Conservation (phyloP, 2,888 invertebrate species). For the Tenthredo amoena region DNA sequence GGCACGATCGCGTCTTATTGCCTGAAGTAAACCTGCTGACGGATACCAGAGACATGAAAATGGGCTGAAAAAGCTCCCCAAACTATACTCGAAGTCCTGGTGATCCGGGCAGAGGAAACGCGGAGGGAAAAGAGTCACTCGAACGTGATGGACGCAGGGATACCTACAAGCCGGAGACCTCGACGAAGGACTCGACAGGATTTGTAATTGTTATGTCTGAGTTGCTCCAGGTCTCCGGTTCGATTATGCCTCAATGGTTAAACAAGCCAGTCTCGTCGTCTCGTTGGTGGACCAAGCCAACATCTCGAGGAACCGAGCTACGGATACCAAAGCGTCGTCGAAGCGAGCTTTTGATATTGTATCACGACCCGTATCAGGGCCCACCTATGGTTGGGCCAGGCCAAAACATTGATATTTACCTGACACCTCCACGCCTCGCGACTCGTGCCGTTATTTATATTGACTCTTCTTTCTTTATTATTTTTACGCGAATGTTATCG, state of each 20-base stretch:
- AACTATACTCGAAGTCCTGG: background rate
- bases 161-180: background rate
- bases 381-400: constrained; percentile 20
- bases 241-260: constrained; percentile 65
- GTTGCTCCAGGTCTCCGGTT: constrained; percentile 68
- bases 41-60: background rate
- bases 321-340: constrained; percentile 33
- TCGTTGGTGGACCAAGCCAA: background rate
- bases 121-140: background rate
- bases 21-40: background rate
- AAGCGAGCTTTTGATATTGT: constrained; percentile 42
- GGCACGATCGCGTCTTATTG: constrained; percentile 22
- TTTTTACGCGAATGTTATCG: constrained; percentile 28
- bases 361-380: constrained; percentile 27
- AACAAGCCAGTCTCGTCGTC: constrained; percentile 57
- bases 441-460: constrained; percentile 42
- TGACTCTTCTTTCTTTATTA: background rate
- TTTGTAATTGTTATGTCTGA: constrained; percentile 70
- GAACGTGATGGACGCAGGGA: constrained; percentile 34
- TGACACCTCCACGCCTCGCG: constrained; percentile 51
- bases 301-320: background rate
- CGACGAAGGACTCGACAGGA: constrained; percentile 46
- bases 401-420: constrained; percentile 53
- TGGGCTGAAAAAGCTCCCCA: background rate
- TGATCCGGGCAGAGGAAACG: background rate